Evolutionary conservation across 1,140 invertebrate species (phyloP), one percentile per base, ranked within the genome.

Genomic region (Platorchestia sp.): DNA sequence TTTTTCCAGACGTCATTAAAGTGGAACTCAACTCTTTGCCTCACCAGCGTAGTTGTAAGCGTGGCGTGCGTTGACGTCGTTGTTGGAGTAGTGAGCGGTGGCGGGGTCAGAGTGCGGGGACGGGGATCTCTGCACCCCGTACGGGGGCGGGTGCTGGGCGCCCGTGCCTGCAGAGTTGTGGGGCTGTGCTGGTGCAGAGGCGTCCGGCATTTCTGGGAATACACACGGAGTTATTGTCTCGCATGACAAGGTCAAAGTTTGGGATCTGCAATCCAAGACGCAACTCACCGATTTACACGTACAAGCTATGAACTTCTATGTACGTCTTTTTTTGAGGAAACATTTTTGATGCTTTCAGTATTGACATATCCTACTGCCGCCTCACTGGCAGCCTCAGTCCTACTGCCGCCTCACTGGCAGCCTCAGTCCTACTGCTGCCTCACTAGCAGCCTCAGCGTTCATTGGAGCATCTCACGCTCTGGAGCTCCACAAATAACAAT

Each of bases 121-220:
- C 0, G 95, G 41, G 86, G 86, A 43, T 44, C 86, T 45, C 42
- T 87, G 95, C 44, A 95, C 45, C 90, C 86, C 91, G 91, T 93
- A 93, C 7, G 43, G 43, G 0, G 91, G 91, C 44, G 91, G 44
- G 22, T 44, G 43, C 91, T 93, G 91, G 40, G 91, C 45, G 45
- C 45, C 45, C 40, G 91, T 44, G 91, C 36, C 40, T 44, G 43
- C 87, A 40, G 91, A n/a, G 95, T 87, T 86, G 41, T 91, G 53
- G 42, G 95, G 89, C 45, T 95, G 47, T 47, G 95, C 93, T 45
- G 93, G 95, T n/a, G 95, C 53, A 36, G 95, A 91, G 10, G 95
- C 95, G 44, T 96, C 96, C 36, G 96, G 96, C 22, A 96, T 95
- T 95, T 96, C 96, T 96, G 96, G n/a, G 47, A 93, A 19, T 10